Conservation (phyloP, 2,113 vertebrate species). For the Ahaetulla prasina region DNA sequence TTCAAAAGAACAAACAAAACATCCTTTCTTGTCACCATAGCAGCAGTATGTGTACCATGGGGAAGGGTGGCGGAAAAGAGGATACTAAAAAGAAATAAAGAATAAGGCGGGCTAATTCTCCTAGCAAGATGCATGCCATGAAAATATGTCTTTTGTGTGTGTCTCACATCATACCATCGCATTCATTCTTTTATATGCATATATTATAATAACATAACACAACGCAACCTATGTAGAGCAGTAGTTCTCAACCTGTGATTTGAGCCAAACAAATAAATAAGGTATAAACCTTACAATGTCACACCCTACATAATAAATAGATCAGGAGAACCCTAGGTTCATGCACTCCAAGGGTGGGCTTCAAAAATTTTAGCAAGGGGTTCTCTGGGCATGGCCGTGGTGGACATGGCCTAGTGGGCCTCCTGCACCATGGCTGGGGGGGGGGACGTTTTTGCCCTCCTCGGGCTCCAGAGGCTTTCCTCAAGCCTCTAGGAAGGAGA, state of each 20-base stretch:
- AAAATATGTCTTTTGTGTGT: neutral
- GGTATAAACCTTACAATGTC: neutral
- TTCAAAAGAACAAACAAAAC: slow-evolving; percentile 7
- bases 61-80: neutral
- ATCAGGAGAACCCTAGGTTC: neutral
- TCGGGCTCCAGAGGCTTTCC: no score
- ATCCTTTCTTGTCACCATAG: slow-evolving; percentile 30
- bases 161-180: neutral
- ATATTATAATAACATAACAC: neutral
- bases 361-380: no score
- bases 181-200: neutral
- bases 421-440: no score
- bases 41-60: slow-evolving; percentile 28
- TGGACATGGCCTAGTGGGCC: no score
- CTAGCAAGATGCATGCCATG: neutral
- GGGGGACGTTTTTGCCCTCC: no score
- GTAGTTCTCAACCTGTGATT: neutral
- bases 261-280: neutral
- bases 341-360: neutral
- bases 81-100: neutral
- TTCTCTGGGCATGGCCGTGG: no score
- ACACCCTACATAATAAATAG: neutral
- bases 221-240: neutral
- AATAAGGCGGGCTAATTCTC: neutral
- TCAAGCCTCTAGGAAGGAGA: no score